Conservation (phyloP, 2,888 invertebrate species). For the Spisula subtruncata region DNA sequence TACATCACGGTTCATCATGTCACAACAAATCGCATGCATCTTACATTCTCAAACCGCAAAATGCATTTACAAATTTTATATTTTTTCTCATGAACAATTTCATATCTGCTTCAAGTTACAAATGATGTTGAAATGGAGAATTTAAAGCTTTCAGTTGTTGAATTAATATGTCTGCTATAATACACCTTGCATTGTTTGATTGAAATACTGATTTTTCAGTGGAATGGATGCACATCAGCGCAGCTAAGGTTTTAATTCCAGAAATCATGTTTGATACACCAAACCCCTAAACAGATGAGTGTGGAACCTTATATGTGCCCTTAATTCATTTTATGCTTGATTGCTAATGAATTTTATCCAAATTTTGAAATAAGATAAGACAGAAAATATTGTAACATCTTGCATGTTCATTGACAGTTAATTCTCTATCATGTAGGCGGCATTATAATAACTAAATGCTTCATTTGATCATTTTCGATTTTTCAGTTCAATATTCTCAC, state of each 20-base stretch:
- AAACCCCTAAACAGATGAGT: neutral
- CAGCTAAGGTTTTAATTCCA: neutral
- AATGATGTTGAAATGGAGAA: slow-evolving; percentile 4
- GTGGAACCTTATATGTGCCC: neutral
- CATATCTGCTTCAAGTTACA: slow-evolving; percentile 2
- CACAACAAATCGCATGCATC: neutral
- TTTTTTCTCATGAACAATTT: slow-evolving; percentile 2
- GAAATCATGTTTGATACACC: neutral
- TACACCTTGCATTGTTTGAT: neutral
- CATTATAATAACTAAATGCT: neutral
- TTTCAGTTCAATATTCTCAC: neutral
- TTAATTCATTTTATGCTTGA: slow-evolving; percentile 21
- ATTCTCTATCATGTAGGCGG: neutral
- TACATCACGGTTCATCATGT: neutral
- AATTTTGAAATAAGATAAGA: neutral
- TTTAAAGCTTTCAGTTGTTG: slow-evolving; percentile 19
- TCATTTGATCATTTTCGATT: neutral
- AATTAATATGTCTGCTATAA: neutral
- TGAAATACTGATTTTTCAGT: neutral
- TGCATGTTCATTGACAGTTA: neutral
- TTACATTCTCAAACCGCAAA: neutral
- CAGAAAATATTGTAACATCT: neutral
- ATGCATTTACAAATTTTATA: slow-evolving; percentile 1
- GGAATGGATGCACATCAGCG: neutral
- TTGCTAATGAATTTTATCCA: slow-evolving; percentile 4